Conservation (phyloP, 2,113 vertebrate genomes). For the Labeo rohita region DNA sequence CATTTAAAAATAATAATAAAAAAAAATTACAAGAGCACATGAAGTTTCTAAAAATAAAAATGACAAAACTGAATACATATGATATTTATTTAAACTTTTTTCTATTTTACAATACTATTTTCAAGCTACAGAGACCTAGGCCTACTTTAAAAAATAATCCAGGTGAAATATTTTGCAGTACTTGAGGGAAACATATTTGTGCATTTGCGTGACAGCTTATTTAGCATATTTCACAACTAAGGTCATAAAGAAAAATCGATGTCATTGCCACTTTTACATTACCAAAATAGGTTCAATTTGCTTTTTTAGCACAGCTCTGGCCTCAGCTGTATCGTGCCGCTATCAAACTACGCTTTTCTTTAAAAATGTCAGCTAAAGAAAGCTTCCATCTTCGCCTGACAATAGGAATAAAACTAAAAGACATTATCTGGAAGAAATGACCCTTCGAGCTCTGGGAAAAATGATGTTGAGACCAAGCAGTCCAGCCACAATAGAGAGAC, state of each 20-base stretch:
- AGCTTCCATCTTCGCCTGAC: neutral
- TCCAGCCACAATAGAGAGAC: neutral
- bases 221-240: neutral
- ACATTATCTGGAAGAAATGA: neutral
- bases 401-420: neutral
- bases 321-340: neutral
- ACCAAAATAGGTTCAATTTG: neutral
- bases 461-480: neutral
- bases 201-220: neutral
- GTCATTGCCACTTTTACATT: neutral
- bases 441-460: neutral
- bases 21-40: no score
- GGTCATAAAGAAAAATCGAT: neutral
- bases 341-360: neutral
- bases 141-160: neutral
- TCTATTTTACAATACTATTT: neutral
- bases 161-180: neutral
- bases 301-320: conserved; percentile 2
- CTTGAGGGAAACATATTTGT: neutral
- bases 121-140: neutral
- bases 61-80: no score
- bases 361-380: neutral
- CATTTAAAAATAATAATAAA: neutral
- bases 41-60: no score
- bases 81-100: no score